A percentile compares a stretch with the other conserved stretches of the same genome.
Evolutionary conservation across 1,140 invertebrate genomes (phyloP).

Genomic region (Diuraphis noxia): DNA sequence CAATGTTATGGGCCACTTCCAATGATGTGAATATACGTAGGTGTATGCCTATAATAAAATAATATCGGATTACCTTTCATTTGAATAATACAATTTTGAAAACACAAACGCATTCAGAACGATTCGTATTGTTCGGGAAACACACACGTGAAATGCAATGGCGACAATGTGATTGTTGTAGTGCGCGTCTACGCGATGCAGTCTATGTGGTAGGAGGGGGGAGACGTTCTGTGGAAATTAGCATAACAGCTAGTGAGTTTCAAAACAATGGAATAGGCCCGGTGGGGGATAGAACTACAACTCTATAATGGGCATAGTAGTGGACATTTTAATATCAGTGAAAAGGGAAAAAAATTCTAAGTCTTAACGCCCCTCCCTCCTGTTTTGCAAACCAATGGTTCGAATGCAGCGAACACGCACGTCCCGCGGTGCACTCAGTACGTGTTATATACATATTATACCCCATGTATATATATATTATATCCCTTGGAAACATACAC

Average conservation of each 20-base stretch:
- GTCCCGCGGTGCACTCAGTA: background rate
- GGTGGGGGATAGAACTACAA: background rate
- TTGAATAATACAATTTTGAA: background rate
- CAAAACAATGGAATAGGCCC: background rate
- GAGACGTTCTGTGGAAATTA: background rate
- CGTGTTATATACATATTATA: background rate
- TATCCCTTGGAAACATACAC: background rate
- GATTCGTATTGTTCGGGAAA: conserved; percentile 6
- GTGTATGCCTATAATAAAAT: background rate
- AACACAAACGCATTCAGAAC: background rate
- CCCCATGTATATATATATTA: background rate
- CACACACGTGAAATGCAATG: conserved; percentile 24
- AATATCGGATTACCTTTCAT: conserved; percentile 20
- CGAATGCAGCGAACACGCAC: background rate
- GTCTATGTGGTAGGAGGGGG: background rate
- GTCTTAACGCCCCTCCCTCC: background rate
- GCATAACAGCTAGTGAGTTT: background rate
- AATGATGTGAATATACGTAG: background rate
- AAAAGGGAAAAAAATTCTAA: background rate
- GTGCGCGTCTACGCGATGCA: background rate
- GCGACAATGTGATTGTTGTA: conserved; percentile 33
- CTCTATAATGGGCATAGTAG: background rate
- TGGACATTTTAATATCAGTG: conserved; percentile 7
- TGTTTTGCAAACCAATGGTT: conserved; percentile 14
- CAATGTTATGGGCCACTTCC: background rate